Evolutionary conservation across 2,797 vertebrate species (phyloP).

Genomic region (Girardinus metallicus): DNA sequence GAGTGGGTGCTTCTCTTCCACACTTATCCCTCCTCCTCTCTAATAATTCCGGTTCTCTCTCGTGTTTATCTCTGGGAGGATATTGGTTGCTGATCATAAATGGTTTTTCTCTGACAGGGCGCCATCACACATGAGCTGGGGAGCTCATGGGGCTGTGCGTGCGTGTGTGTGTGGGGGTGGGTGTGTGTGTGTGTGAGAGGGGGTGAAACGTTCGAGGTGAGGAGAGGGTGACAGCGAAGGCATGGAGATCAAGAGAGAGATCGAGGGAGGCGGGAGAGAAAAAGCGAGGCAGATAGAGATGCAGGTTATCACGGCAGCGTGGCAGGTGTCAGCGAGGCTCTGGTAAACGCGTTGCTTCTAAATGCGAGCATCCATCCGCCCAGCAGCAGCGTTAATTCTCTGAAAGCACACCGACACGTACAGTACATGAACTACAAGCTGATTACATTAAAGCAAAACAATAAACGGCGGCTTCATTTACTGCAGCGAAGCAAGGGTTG

Average conservation of each 20-base stretch:
- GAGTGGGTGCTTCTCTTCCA: constrained; percentile 31
- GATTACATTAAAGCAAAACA: constrained; percentile 16
- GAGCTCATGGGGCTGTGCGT: constrained; percentile 9
- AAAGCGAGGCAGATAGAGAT: constrained; percentile 27
- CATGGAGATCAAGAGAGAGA: constrained; percentile 26
- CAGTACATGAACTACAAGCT: constrained; percentile 5
- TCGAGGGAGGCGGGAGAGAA: constrained; percentile 10
- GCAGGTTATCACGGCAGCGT: constrained; percentile 42
- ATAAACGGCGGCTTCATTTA: constrained; percentile 1
- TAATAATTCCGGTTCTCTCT: constrained; percentile 50
- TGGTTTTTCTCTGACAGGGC: constrained; percentile 66
- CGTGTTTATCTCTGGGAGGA: constrained; percentile 64
- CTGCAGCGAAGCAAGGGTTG: constrained; percentile 6
- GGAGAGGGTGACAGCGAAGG: constrained; percentile 7
- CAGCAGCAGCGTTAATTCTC: background rate
- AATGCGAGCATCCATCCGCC: constrained; percentile 9
- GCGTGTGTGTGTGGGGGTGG: background rate
- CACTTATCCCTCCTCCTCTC: constrained; percentile 38
- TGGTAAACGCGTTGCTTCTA: constrained; percentile 36
- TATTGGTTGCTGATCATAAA: constrained; percentile 74
- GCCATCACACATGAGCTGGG: constrained; percentile 33
- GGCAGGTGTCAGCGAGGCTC: constrained; percentile 49
- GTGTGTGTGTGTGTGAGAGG: background rate
- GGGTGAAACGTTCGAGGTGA: background rate
- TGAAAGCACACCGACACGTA: background rate